Evolutionary conservation across 2,113 vertebrate species (phyloP).

Genomic region (Etheostoma cragini): DNA sequence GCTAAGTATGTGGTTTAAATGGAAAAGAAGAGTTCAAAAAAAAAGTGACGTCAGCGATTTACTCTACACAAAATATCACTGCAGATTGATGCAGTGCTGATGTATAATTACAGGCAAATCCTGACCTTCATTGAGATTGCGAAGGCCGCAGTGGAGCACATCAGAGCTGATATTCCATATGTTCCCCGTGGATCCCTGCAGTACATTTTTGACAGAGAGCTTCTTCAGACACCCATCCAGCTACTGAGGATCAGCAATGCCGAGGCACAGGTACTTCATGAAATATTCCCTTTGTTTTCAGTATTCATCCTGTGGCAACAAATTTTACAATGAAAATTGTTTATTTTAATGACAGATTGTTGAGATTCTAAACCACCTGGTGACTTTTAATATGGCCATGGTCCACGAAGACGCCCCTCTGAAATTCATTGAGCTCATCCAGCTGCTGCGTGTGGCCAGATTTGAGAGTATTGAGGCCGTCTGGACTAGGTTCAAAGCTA

Average conservation of each 20-base stretch:
- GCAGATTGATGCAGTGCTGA: background rate
- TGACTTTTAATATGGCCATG: constrained; percentile 78
- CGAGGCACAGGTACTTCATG: constrained; percentile 75
- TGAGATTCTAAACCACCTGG: constrained; percentile 84
- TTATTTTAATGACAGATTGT: constrained; percentile 75
- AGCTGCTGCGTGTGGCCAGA: constrained; percentile 80
- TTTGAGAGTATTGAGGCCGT: constrained; percentile 74
- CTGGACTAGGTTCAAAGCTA: constrained; percentile 78
- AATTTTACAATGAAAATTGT: background rate
- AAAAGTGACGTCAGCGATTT: background rate
- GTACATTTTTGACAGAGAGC: constrained; percentile 82
- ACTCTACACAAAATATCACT: background rate
- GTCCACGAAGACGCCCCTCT: constrained; percentile 84
- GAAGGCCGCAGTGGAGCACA: constrained; percentile 18
- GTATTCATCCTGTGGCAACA: background rate
- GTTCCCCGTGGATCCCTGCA: constrained; percentile 77
- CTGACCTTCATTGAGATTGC: constrained; percentile 75
- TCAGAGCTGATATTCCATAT: constrained; percentile 51
- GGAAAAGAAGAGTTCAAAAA: background rate
- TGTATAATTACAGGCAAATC: too few relatives aligned
- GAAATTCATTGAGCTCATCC: constrained; percentile 86
- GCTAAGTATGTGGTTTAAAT: constrained; percentile 81
- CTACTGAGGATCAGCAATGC: constrained; percentile 82
- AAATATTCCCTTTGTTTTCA: background rate
- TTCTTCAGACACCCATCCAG: constrained; percentile 85